phyloP scores from a whole-genome alignment of 2,888 invertebrate species.

The Lacanobia oleracea region DNA sequence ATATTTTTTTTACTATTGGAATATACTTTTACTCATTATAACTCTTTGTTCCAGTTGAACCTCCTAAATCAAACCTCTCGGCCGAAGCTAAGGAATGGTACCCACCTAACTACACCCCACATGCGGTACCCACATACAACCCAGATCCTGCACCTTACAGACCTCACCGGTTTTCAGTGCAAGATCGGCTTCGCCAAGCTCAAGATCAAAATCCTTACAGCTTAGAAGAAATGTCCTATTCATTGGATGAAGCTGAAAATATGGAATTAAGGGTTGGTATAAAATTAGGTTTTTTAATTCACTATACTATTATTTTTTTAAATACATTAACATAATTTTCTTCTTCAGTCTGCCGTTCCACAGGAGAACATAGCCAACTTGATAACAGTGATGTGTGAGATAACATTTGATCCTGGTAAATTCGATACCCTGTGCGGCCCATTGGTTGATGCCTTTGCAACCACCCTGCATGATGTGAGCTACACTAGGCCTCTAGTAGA shows the following conservation, averaged over 20 bases:
- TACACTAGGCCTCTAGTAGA: constrained; percentile 92
- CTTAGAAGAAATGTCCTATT: constrained; percentile 85
- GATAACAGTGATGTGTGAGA: constrained; percentile 93
- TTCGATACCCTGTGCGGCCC: constrained; percentile 93
- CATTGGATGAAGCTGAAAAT: constrained; percentile 85
- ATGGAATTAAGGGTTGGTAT: constrained; percentile 82
- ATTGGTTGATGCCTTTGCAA: constrained; percentile 92
- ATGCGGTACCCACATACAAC: constrained; percentile 76
- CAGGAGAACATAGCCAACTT: constrained; percentile 91
- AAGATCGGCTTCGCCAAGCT: constrained; percentile 86
- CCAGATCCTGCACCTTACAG: constrained; percentile 80
- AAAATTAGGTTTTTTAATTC: constrained; percentile 1
- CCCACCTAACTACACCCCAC: constrained; percentile 88
- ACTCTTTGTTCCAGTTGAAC: constrained; percentile 75
- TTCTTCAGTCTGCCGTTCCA: constrained; percentile 52
- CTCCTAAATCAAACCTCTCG: constrained; percentile 87
- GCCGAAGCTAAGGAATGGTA: constrained; percentile 92
- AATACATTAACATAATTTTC: constrained; percentile 30
- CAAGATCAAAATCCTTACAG: constrained; percentile 86
- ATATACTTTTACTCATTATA: constrained; percentile 47
- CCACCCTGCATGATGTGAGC: constrained; percentile 91
- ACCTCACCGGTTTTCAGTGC: constrained; percentile 84
- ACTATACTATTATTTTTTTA: not conserved
- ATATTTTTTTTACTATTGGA: constrained; percentile 38
- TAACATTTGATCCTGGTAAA: constrained; percentile 95